These are phyloP conservation scores for Periplaneta americana DNA, from an alignment of 1,140 invertebrate species.

Conservation along the genomic window DNA sequence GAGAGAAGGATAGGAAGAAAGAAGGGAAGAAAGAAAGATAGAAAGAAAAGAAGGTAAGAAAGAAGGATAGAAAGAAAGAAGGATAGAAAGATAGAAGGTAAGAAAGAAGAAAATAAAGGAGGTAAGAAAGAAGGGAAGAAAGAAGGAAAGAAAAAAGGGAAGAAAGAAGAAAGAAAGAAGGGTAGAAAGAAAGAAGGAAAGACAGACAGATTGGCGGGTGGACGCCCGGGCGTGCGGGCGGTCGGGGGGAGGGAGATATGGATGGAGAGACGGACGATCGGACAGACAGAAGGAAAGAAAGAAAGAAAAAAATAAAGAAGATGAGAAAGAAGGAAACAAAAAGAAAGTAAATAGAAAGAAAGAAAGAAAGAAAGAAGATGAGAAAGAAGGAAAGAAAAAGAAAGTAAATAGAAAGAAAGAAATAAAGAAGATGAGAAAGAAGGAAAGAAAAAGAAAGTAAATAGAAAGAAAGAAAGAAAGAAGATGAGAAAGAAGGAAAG, in stretches of 20 bases:
- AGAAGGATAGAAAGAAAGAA: no score
- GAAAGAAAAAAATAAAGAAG: neutral
- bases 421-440: neutral
- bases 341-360: neutral
- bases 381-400: no score
- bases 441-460: neutral
- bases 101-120: no score
- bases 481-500: neutral
- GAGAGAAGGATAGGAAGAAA: no score
- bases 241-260: neutral
- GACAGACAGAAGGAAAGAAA: neutral
- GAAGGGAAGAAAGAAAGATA: neutral
- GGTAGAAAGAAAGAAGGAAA: neutral
- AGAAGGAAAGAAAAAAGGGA: neutral
- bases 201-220: neutral
- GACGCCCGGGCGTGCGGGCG: neutral
- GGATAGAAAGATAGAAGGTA: no score
- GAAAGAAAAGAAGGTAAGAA: neutral
- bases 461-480: neutral
- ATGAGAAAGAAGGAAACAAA: neutral
- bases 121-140: neutral
- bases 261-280: neutral
- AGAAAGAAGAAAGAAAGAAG: neutral
- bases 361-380: neutral
- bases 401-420: neutral